A percentile compares a stretch with the other conserved stretches of the same genome.
These are phyloP conservation scores for Bolinopsis microptera DNA, from an alignment of 37 sponge, comb jelly and placozoan species.

Conservation along the genomic window DNA sequence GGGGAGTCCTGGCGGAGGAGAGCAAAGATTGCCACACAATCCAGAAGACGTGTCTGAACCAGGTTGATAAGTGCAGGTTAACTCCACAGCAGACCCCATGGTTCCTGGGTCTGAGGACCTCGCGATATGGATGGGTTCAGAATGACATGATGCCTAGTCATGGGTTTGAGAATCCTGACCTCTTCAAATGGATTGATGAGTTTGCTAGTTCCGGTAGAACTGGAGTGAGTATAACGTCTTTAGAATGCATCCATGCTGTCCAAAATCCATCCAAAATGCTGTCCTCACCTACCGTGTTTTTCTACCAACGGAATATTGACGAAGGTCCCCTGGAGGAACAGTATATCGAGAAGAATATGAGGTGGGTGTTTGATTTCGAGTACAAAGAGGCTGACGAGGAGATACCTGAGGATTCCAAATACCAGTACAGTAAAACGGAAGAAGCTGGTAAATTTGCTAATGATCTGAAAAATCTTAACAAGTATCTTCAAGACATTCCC, in stretches of 20 bases:
- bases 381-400: not conserved
- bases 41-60: constrained; percentile 8
- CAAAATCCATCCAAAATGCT: not conserved
- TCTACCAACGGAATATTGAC: not conserved
- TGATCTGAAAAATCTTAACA: not conserved
- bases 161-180: not conserved
- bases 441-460: not conserved
- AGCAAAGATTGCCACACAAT: not conserved
- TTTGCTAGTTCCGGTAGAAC: not conserved
- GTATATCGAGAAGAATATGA: not conserved
- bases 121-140: not conserved
- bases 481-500: not conserved
- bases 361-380: constrained; percentile 25
- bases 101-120: not conserved
- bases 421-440: not conserved
- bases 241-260: not conserved
- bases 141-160: not conserved
- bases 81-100: not conserved
- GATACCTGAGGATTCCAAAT: not conserved
- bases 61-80: not conserved
- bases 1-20: constrained; percentile 10
- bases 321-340: not conserved
- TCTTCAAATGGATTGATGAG: not conserved
- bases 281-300: not conserved
- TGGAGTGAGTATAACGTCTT: not conserved